Base-by-base conservation (phyloP, 64 coral and sea anemone species). In the Platygyra sinensis region DNA sequence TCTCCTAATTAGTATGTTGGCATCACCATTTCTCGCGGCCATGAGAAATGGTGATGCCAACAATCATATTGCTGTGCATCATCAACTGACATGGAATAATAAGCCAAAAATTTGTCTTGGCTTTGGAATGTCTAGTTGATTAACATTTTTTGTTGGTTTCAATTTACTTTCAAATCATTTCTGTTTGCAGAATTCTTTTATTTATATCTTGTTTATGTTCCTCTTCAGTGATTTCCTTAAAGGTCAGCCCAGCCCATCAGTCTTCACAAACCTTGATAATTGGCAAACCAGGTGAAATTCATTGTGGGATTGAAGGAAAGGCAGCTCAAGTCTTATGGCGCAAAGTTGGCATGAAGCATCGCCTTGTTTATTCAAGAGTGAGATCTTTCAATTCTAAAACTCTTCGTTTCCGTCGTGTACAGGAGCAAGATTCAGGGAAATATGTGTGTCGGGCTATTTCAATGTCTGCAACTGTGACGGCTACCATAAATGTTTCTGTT, bases 251-350 rank as follows among this genome's bases (percentile, higher is more conserved):
- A 33, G 51, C 77, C 4, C 95, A 96, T 64, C 74, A 80, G 4
- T 51, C 60, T 17, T 75, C 63, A 46, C 80, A 79, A 88, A 74
- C 69, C 42, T 75, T 96, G 57, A 52, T 74, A 27, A 75, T 85
- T 33, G 95, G 95, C 12, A 94, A 87, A 82, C 29, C 19, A 59
- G 95, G 91, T 42, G 76, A 79, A 33, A 88, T 96, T 18, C 54
- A 60, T 9, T 96, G 95, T 76, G 69, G 59, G 20, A 90, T 96
- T 63, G 72, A 78, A 15, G 95, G 95, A 36, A 90, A 94, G n/a
- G 91, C 95, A 25, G 89, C 87, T 32, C 95, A 96, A 52, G 87
- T 94, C n/a, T 90, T 89, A 17, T 96, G 95, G 95, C 75, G 72
- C 36, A 96, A 96, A 72, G 32, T 83, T 16, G 95, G 95, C 49